Evolutionary conservation across 2,113 vertebrate genomes (phyloP), one percentile per base, ranked within the genome.

Genomic region (Poeciliopsis retropinna): DNA sequence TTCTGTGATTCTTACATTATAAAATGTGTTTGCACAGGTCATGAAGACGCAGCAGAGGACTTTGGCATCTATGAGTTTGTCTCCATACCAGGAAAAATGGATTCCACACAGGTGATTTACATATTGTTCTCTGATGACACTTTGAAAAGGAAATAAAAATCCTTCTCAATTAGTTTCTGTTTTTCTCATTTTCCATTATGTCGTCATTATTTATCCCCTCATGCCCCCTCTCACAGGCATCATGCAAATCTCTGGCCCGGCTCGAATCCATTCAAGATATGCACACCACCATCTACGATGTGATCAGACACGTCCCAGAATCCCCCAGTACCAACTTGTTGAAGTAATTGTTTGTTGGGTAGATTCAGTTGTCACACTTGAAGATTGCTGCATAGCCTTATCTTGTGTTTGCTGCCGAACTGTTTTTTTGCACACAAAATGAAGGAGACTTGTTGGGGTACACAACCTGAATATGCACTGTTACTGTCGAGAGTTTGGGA

Each of bases 1-100:
- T 12, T n/a, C 25, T 74, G 22, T 62, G 44, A 63, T 30, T 1
- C 19, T 25, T 25, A 78, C 22, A 60, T 78, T 60, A 25, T 64
- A 29, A 29, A 13, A 30, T 82, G 47, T 90, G 13, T 85, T 77
- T 82, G 76, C 91, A 75, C 83, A 98, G 97, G 97, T 84, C 97
- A 97, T 61, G 96, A 98, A 91, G 96, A 96, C 89, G 97, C 97
- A 76, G 93, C 93, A 5, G 96, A 97, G 90, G 97, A 99, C 91
- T 99, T 98, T 83, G 98, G 97, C 63, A 97, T 98, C 87, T 99
- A 99, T 39, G 98, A 99, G 90, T 99, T 99, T 91, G 94, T 99
- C 37, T 89, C 96, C 75, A 93, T 97, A 88, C 96, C 97, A 51
- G 96, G 95, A 73, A 93, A 92, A 90, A 91, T 94, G 79, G 93